These are phyloP conservation scores for Notarius quadriscutis DNA, from an alignment of 2,113 vertebrate genomes.

Conservation along the genomic window DNA sequence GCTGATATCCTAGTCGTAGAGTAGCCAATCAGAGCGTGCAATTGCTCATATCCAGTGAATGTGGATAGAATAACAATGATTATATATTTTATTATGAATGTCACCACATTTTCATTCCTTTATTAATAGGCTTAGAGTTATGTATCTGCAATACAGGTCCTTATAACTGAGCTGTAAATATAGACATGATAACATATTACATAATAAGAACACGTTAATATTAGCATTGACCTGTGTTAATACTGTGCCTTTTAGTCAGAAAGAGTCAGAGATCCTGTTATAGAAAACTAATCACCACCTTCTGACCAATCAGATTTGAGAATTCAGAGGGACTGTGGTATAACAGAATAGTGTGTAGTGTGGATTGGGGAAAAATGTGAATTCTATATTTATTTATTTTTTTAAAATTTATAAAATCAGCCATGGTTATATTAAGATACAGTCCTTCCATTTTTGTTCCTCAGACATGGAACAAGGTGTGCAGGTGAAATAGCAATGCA, in stretches of 20 bases:
- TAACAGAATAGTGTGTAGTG: neutral
- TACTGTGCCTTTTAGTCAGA: neutral
- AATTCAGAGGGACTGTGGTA: neutral
- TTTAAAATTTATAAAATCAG: neutral
- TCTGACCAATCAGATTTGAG: neutral
- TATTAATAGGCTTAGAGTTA: neutral
- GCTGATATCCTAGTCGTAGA: too few species aligned
- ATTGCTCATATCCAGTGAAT: too few species aligned
- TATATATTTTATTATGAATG: neutral
- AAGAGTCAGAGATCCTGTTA: neutral
- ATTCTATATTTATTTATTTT: neutral
- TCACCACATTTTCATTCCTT: neutral
- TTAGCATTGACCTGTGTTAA: neutral
- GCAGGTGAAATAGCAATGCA: slow-evolving; percentile 98
- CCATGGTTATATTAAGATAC: neutral
- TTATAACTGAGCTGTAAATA: neutral
- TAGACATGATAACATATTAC: neutral
- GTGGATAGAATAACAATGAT: too few species aligned
- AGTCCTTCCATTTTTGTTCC: slow-evolving; percentile 17
- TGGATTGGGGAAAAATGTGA: neutral
- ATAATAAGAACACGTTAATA: neutral
- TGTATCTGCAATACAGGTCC: neutral
- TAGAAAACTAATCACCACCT: neutral
- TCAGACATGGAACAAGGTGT: slow-evolving; percentile 93
- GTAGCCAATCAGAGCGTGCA: too few species aligned